Evolutionary conservation across 2,113 vertebrate genomes (phyloP), one percentile per base, ranked within the genome.

Genomic region (Polypterus senegalus): DNA sequence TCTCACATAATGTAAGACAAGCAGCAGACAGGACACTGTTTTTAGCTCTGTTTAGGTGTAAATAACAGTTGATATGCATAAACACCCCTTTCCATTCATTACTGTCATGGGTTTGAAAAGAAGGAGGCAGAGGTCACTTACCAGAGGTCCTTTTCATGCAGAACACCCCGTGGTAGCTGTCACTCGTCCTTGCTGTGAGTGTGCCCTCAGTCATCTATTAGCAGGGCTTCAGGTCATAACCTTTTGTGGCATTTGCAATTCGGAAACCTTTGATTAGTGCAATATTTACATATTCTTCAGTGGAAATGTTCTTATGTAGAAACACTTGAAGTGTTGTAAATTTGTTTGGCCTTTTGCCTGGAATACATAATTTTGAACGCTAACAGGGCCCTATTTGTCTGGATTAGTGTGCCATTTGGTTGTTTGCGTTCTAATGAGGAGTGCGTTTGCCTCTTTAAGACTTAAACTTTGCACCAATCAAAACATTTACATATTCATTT

Each of bases 191-290:
- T 73, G 76, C 72, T 74, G 69, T 64, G 74, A 77, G 73, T 75
- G 75, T 64, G 66, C 83, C 83, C 79, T 79, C 84, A 78, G 83
- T 81, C 87, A 73, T 84, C 84, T 86, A 91, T 89, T 91, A 91
- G 76, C 85, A 81, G 88, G 90, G 89, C 89, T 89, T 81, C 74
- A 69, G 93, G 91, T 91, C 89, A 83, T 82, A 86, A 89, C 91
- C 91, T 93, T 89, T 77, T 80, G 79, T 86, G 89, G 89, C 91
- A 91, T 91, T 88, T 90, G 88, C 84, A 85, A 89, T 91, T 87
- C 85, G 87, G 85, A 89, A 91, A 90, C 88, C 89, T 90, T 89
- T 93, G 90, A 91, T 92, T 90, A 92, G 87, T 80, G 86, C 87
- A 83, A 75, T 89, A 93, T 93, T 93, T 93, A 91, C 92, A 95